phyloP scores from a whole-genome alignment of 2,888 invertebrate species.

The Sarcophaga rosellei region DNA sequence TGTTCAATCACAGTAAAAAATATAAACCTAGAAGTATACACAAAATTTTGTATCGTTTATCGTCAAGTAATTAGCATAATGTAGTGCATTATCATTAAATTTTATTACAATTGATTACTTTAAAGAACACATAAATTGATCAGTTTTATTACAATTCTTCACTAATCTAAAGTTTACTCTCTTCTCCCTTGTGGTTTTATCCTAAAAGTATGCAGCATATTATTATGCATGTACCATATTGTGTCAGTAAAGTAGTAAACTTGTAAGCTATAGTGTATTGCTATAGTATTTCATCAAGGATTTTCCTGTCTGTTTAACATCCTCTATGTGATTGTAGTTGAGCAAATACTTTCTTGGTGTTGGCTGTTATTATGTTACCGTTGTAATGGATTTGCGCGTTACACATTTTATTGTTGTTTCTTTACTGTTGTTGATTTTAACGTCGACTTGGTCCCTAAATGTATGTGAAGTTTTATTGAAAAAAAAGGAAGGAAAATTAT shows the following conservation, averaged over 20 bases:
- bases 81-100: too few relatives aligned
- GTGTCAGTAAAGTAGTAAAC: slow-evolving; percentile 15
- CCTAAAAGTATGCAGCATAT: slow-evolving; percentile 39
- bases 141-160: background rate
- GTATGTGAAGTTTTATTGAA: slow-evolving; percentile 14
- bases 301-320: slow-evolving; percentile 64
- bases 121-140: background rate
- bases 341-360: slow-evolving; percentile 22
- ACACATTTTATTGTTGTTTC: slow-evolving; percentile 18
- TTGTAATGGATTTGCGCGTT: slow-evolving; percentile 55
- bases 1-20: too few relatives aligned
- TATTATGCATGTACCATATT: slow-evolving; percentile 7
- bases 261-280: background rate
- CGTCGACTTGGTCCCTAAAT: slow-evolving; percentile 32
- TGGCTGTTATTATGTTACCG: slow-evolving; percentile 18
- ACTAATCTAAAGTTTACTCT: too few relatives aligned
- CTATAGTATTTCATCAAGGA: slow-evolving; percentile 64
- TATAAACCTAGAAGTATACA: too few relatives aligned
- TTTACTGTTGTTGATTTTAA: background rate
- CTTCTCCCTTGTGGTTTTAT: background rate
- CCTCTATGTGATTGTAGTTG: slow-evolving; percentile 30
- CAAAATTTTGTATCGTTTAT: too few relatives aligned
- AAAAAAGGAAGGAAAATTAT: slow-evolving; percentile 6
- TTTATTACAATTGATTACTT: background rate
- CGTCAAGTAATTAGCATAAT: too few relatives aligned